Evolutionary conservation across 2,797 vertebrate genomes (phyloP), one percentile per base, ranked within the genome.

Genomic region (Thripadectes ignobilis): DNA sequence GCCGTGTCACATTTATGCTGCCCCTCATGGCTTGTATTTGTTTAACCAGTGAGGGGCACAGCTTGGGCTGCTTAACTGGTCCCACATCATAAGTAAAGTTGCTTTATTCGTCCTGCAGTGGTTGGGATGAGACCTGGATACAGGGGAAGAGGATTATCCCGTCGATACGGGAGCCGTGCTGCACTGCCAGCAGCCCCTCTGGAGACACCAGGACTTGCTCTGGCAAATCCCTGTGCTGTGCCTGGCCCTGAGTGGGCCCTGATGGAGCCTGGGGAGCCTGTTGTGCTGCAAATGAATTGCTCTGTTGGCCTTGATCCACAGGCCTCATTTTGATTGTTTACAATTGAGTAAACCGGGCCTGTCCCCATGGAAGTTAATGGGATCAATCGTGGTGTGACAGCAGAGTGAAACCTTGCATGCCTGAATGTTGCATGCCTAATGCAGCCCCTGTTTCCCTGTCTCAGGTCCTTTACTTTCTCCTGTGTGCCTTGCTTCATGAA

Each of bases 341-440:
- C 78, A 74, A n/a, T 13, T 43, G 78, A 89, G 79, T 77, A 72
- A 65, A 93, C 85, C 2, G 0, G 52, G 41, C 65, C 41, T 72
- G 75, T 93, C 89, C 89, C 61, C 12, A 7, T 84, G 69, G 89
- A 91, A 80, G 76, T 85, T 85, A 92, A 89, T 67, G 89, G 65
- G 85, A 85, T 94, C 85, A 71, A 1, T 93, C 57, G 66, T 80
- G 61, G 68, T 67, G 61, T 91, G 92, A 88, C 78, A 94, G 86
- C 71, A 73, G 86, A 89, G 87, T 19, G 36, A 76, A 96, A 59
- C 74, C 77, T 72, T 59, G 32, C 34, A 26, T 49, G 59, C 63
- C 73, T 41, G 45, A 48, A 30, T 63, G 48, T 29, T 58, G 51
- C 38, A 13, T 68, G 62, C 59, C 76, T 77, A n/a, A 58, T 58